Conservation (phyloP, 2,888 invertebrate genomes). For the Lochmaea crataegi region DNA sequence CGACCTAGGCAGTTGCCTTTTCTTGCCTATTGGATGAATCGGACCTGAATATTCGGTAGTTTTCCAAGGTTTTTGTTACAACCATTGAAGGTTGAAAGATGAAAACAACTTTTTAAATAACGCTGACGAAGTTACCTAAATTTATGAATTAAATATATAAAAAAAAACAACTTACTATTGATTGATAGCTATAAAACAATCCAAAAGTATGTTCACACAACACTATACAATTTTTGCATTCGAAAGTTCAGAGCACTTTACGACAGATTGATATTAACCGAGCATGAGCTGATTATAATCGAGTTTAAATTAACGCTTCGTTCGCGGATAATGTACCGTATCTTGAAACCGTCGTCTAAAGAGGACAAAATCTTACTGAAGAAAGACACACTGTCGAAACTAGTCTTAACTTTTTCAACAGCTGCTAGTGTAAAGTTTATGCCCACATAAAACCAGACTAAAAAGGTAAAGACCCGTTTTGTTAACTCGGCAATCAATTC, state of each 20-base stretch:
- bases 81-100: too few species aligned
- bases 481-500: constrained; percentile 7
- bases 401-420: constrained; percentile 32
- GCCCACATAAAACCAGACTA: constrained; percentile 30
- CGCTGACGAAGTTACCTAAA: too few species aligned
- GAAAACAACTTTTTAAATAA: too few species aligned
- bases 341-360: constrained; percentile 9
- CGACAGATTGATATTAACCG: not conserved
- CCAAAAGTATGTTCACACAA: not conserved
- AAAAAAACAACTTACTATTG: not conserved
- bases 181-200: not conserved
- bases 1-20: too few species aligned
- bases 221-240: not conserved
- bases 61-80: too few species aligned
- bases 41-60: too few species aligned
- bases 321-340: not conserved
- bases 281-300: too few species aligned
- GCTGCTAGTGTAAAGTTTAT: constrained; percentile 29
- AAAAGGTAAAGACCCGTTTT: constrained; percentile 34
- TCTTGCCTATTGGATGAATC: too few species aligned
- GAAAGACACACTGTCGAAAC: constrained; percentile 26
- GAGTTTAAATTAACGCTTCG: not conserved
- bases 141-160: too few species aligned
- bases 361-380: constrained; percentile 28
- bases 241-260: not conserved